Conservation (phyloP, 2,113 vertebrate genomes). For the Xiphophorus couchianus region DNA sequence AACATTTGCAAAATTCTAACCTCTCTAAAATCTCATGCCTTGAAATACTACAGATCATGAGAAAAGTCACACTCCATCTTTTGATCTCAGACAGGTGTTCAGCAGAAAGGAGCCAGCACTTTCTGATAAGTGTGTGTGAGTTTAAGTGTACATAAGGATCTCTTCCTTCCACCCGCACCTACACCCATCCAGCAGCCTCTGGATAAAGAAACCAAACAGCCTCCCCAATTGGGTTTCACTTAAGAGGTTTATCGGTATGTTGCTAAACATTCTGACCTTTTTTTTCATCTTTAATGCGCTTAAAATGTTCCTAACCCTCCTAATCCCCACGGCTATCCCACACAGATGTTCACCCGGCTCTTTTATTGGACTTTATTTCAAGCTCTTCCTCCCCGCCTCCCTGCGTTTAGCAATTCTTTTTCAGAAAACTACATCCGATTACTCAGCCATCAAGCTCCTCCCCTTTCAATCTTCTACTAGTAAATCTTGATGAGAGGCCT, state of each 20-base stretch:
- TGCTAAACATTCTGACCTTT: slow-evolving; percentile 87
- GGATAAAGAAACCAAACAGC: slow-evolving; percentile 77
- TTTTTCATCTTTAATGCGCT: slow-evolving; percentile 86
- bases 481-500: slow-evolving; percentile 38
- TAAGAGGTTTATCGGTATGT: slow-evolving; percentile 86
- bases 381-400: slow-evolving; percentile 32
- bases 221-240: slow-evolving; percentile 82
- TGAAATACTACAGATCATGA: slow-evolving; percentile 10
- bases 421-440: slow-evolving; percentile 55
- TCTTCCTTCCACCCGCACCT: slow-evolving; percentile 9
- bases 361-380: slow-evolving; percentile 81
- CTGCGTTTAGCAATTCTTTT: slow-evolving; percentile 43
- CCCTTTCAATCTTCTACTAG: slow-evolving; percentile 34
- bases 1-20: not conserved
- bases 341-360: slow-evolving; percentile 81
- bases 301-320: slow-evolving; percentile 83
- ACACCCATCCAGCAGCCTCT: slow-evolving; percentile 55
- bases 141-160: slow-evolving; percentile 2
- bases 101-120: not conserved
- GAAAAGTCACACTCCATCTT: not conserved
- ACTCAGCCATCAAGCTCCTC: not conserved
- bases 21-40: not conserved
- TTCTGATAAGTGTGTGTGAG: slow-evolving; percentile 1
- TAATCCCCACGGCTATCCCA: slow-evolving; percentile 81
- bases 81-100: slow-evolving; percentile 2